Conservation (phyloP, 2,113 vertebrate species). For the Orientallactaga bullata region DNA sequence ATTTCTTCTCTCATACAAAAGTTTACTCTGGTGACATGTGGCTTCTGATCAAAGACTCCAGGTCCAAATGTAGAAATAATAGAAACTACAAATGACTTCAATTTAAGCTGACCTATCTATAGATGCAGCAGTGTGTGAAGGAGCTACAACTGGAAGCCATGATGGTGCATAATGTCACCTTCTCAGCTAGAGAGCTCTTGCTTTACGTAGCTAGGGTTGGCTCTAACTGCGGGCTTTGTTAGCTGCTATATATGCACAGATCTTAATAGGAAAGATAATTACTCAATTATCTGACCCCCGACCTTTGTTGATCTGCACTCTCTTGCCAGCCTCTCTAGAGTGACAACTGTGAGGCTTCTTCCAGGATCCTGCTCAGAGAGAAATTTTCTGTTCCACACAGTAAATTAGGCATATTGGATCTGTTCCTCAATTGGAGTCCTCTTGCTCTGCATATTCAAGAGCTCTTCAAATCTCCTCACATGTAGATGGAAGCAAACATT, state of each 20-base stretch:
- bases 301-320: neutral
- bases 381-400: neutral
- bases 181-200: no score
- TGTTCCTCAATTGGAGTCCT: neutral
- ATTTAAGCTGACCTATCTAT: neutral
- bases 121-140: neutral
- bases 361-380: neutral
- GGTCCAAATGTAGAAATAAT: neutral
- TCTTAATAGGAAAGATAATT: neutral
- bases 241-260: neutral
- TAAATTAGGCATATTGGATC: neutral
- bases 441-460: neutral
- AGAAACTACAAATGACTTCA: fast-evolving
- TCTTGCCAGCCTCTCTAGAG: neutral
- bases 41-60: neutral
- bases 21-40: neutral
- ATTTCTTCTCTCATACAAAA: neutral
- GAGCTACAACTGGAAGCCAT: neutral
- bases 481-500: fast-evolving
- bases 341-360: neutral
- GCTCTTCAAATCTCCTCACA: neutral
- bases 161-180: neutral
- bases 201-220: neutral
- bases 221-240: neutral
- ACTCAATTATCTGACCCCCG: neutral